Evolutionary conservation across 2,113 vertebrate species (phyloP).

Genomic region (Cygnus buccinator): DNA sequence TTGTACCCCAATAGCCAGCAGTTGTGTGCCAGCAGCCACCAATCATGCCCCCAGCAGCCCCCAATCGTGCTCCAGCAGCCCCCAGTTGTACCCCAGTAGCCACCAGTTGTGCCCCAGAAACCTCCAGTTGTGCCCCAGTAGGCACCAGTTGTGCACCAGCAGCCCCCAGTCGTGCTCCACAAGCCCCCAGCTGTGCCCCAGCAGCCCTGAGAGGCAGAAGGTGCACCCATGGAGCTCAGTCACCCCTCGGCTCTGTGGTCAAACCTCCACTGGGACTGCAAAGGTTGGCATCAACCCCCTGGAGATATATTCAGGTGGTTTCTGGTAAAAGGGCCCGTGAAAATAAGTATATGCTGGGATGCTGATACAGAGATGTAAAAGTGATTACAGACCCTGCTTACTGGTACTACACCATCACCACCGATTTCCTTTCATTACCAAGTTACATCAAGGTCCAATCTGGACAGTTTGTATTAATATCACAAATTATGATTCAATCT

Average conservation of each 20-base stretch:
- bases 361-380: background rate
- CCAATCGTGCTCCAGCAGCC: no score
- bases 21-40: no score
- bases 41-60: background rate
- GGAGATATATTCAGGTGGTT: accelerated
- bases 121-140: no score
- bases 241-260: accelerated
- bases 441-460: background rate
- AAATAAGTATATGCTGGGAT: background rate
- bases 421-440: background rate
- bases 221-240: accelerated
- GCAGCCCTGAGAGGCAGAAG: background rate
- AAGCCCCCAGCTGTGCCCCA: no score
- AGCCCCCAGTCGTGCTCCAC: no score
- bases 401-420: background rate
- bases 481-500: background rate
- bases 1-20: no score
- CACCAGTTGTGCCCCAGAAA: no score
- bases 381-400: background rate
- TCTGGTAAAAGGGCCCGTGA: background rate
- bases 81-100: no score
- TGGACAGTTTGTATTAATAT: background rate
- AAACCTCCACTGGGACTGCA: accelerated
- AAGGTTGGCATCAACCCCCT: accelerated
- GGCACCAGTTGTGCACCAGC: no score